Conservation (phyloP, 2,113 vertebrate species). For the Scolopax mira region DNA sequence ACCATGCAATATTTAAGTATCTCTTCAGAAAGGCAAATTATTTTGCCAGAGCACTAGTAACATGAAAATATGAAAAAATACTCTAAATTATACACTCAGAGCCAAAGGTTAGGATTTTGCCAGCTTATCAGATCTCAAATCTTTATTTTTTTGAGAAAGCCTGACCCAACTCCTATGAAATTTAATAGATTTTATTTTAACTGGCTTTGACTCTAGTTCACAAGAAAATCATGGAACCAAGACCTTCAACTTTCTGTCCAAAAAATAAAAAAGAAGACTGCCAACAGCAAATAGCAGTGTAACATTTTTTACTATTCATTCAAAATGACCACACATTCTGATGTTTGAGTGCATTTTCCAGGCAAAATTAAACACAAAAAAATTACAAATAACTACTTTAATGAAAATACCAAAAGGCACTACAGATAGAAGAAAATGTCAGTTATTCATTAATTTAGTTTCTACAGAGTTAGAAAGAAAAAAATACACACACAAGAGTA, state of each 20-base stretch:
- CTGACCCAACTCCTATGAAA: neutral
- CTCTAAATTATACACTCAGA: neutral
- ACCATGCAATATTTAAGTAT: neutral
- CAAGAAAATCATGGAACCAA: neutral
- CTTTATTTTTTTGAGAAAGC: neutral
- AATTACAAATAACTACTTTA: neutral
- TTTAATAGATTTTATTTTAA: neutral
- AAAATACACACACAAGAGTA: neutral
- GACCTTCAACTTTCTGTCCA: neutral
- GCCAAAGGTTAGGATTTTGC: conserved; percentile 3
- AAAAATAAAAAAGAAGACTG: neutral
- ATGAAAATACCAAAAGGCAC: conserved; percentile 2
- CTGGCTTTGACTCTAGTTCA: neutral
- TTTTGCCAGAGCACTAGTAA: neutral
- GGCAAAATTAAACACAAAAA: neutral
- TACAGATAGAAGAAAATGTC: neutral
- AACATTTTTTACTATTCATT: neutral
- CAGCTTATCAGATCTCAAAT: neutral
- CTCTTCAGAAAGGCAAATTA: neutral
- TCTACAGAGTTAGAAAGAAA: neutral
- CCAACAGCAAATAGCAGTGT: neutral
- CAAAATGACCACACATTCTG: neutral
- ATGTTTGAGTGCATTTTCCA: neutral
- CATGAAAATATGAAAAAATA: neutral
- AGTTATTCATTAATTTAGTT: neutral